Conservation (phyloP, 2,888 invertebrate species). For the Branchellion lobata region DNA sequence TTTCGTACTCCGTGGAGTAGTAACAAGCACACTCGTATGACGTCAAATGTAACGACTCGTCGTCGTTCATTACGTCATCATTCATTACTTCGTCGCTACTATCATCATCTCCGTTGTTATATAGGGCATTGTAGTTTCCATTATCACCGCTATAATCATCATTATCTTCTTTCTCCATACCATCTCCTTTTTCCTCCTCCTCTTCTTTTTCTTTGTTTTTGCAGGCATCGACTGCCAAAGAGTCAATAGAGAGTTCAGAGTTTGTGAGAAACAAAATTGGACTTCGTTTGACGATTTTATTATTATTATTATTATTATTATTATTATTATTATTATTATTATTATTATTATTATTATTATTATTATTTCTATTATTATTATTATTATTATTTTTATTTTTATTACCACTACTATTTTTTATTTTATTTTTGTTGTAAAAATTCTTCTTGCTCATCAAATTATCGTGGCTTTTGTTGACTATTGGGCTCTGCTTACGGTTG, state of each 20-base stretch:
- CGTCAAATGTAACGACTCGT: background rate
- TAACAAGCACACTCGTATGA: slow-evolving; percentile 8
- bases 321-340: background rate
- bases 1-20: background rate
- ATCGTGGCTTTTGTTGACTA: background rate
- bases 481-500: too few species aligned
- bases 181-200: background rate
- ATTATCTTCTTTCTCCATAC: background rate
- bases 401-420: background rate
- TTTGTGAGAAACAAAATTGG: background rate
- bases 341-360: background rate
- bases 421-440: too few species aligned
- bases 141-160: background rate
- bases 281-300: background rate
- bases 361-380: background rate
- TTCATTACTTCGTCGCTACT: background rate
- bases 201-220: background rate
- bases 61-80: background rate
- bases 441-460: too few species aligned
- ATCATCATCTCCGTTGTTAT: background rate
- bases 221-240: background rate
- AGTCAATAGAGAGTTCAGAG: background rate
- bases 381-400: background rate
- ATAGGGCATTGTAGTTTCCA: background rate
- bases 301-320: background rate